These are phyloP conservation scores for Chionis minor DNA, from an alignment of 2,113 vertebrate genomes.

Conservation along the genomic window DNA sequence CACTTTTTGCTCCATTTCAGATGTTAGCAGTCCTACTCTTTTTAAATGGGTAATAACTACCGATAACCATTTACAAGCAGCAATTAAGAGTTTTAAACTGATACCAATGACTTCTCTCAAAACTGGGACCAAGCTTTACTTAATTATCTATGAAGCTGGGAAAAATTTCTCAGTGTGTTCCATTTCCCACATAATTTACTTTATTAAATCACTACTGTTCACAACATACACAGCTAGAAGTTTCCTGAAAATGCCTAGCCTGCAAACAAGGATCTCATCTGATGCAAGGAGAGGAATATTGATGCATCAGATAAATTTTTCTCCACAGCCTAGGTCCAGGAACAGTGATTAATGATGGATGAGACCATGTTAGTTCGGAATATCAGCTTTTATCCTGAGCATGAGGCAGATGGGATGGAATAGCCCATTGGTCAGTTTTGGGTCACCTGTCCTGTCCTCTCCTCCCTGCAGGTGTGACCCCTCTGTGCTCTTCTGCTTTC, in stretches of 20 bases:
- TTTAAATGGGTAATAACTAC: conserved; percentile 52
- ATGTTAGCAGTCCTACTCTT: conserved; percentile 39
- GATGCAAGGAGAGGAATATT: neutral
- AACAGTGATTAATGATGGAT: neutral
- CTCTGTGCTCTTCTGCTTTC: neutral
- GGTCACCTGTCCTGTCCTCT: neutral
- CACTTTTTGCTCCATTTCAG: conserved; percentile 67
- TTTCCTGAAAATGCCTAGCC: neutral
- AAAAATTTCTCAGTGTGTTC: conserved; percentile 25
- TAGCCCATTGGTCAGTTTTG: neutral
- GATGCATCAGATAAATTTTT: neutral
- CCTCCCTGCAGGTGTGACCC: neutral
- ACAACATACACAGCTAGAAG: neutral
- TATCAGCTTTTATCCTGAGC: neutral
- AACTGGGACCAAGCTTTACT: conserved; percentile 18
- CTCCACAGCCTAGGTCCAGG: neutral
- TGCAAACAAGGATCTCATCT: neutral
- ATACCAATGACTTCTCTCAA: conserved; percentile 17
- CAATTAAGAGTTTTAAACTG: conserved; percentile 46
- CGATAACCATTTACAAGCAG: conserved; percentile 47
- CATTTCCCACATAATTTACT: conserved; percentile 34
- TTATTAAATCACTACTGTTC: conserved; percentile 15
- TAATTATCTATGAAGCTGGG: neutral
- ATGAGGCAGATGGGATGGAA: neutral
- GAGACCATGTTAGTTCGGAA: neutral